Base-by-base conservation (phyloP, 2,888 invertebrate genomes). In the Chymomyza caudatula region DNA sequence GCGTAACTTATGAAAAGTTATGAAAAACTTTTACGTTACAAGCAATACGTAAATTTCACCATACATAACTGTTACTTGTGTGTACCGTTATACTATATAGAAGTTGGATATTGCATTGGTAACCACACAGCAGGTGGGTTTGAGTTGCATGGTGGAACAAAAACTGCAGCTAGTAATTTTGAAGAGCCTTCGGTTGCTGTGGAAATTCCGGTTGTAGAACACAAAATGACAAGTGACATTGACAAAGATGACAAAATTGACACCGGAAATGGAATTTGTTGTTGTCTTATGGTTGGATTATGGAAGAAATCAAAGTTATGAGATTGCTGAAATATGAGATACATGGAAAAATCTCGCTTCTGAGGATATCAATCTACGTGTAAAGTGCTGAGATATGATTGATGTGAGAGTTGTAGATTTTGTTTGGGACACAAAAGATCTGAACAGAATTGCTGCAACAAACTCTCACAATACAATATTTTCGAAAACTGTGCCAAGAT, bases 1-100 rank as follows among this genome's bases (percentile, higher is more conserved):
- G 83, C 80, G 81, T 80, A 83, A 83, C 80, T 83, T 83, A 78
- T 80, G 81, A 78, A 81, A 81, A 81, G 81, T 81, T 81, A 81
- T 81, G 81, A 81, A 78, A 77, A 81, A 83, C 83, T 81, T 81
- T 83, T 78, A 72, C 74, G 76, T 81, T 80, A 80, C 80, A 81
- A 73, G 80, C 83, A 83, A 81, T 82, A 79, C 78, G 82, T 82
- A 80, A 76, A 79, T 80, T 82, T 51, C 20, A 17, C 51, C 51
- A 51, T 51, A 51, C 51, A 47, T 15, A 47, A 17, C 29, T 11
- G 29, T 2, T 37, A 37, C 29, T 37, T 37, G 19, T 47, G n/a
- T 47, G 19, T 17, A 47, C n/a, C 17, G 3, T 17, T 47, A 44
- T 43, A 43, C 43, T 19, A 47, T 47, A 47, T 47, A 15, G 13